Evolutionary conservation across 2,797 vertebrate genomes (phyloP).

Genomic region (Acrossocheilus wenchowensis): DNA sequence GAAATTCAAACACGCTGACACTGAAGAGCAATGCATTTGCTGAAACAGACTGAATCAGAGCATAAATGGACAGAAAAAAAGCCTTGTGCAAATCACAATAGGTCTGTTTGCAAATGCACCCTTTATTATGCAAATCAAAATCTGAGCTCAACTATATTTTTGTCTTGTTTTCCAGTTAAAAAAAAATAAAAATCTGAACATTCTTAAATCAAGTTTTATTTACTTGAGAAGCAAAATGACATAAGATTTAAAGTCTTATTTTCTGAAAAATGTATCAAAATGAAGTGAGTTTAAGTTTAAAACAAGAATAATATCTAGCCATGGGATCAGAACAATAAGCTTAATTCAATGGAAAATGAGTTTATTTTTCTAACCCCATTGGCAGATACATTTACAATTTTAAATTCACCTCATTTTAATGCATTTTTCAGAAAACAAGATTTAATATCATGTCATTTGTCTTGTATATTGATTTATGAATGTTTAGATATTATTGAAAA

Average conservation of each 20-base stretch:
- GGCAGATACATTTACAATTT: not conserved
- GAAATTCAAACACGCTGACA: slow-evolving; percentile 25
- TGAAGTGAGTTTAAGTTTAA: not conserved
- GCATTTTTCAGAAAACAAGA: not conserved
- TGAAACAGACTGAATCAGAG: slow-evolving; percentile 24
- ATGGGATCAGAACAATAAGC: not conserved
- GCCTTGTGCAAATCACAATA: not conserved
- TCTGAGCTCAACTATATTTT: not conserved
- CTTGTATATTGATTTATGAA: not conserved
- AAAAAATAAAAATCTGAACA: too few relatives aligned
- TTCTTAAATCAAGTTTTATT: not conserved
- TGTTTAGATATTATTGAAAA: not conserved
- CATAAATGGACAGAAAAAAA: not conserved
- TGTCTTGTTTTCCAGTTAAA: not conserved
- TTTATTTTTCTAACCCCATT: not conserved
- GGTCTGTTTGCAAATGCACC: slow-evolving; percentile 12
- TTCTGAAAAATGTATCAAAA: not conserved
- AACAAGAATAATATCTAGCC: not conserved
- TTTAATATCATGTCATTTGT: not conserved
- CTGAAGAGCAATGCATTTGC: not conserved
- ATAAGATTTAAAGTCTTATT: too few relatives aligned
- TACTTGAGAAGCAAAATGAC: not conserved
- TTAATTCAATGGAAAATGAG: not conserved
- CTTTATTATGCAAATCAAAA: not conserved
- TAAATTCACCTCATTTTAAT: too few relatives aligned